phyloP scores from a whole-genome alignment of 2,888 invertebrate genomes.

The Spilarctia lutea region DNA sequence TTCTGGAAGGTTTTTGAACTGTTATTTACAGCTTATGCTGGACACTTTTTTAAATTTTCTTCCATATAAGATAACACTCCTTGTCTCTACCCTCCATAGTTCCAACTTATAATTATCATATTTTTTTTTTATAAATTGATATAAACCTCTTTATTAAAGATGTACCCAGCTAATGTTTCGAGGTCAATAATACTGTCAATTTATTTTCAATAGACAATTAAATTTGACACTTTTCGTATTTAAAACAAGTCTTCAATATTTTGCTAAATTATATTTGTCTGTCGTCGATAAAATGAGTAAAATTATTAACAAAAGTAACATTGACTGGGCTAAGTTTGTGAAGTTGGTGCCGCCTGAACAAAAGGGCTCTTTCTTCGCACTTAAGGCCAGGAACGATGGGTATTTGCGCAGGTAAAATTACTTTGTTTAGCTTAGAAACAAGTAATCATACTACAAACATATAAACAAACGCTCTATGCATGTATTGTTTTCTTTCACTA shows the following conservation, averaged over 20 bases:
- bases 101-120: too few relatives aligned
- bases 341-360: constrained; percentile 70
- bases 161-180: background rate
- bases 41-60: too few relatives aligned
- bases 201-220: background rate
- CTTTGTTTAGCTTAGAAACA: background rate
- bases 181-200: background rate
- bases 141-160: background rate
- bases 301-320: constrained; percentile 66
- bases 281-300: constrained; percentile 60
- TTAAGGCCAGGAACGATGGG: constrained; percentile 72
- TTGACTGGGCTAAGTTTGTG: constrained; percentile 73
- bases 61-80: too few relatives aligned
- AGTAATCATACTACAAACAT: background rate
- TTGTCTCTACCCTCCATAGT: too few relatives aligned
- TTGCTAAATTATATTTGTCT: background rate
- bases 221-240: background rate
- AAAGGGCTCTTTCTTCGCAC: constrained; percentile 65
- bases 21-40: too few relatives aligned
- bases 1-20: too few relatives aligned
- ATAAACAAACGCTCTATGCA: background rate
- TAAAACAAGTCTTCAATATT: background rate
- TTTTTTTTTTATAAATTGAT: background rate
- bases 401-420: constrained; percentile 68
- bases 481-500: constrained; percentile 36